These are phyloP conservation scores for Ericerus pela DNA, from an alignment of 1,140 invertebrate species.

Conservation along the genomic window DNA sequence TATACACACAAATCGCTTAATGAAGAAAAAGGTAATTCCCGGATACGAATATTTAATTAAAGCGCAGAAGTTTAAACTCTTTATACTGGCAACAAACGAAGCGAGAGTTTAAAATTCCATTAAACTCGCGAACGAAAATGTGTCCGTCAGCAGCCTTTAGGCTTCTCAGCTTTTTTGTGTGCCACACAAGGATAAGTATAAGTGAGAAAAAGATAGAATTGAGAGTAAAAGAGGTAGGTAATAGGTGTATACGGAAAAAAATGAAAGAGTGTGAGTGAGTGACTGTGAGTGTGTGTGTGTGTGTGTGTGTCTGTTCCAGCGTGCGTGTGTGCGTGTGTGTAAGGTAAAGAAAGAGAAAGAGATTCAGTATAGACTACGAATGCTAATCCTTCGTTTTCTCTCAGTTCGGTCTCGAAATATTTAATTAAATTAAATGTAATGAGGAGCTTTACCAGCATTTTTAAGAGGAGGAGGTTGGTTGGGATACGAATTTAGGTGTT, in stretches of 20 bases:
- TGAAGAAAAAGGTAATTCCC: neutral
- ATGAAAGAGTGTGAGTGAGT: too few species aligned
- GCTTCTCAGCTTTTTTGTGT: constrained; percentile 4
- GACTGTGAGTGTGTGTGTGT: too few species aligned
- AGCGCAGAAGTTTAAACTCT: constrained; percentile 12
- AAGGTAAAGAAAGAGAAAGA: too few species aligned
- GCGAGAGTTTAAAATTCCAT: constrained; percentile 10
- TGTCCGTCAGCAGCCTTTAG: constrained; percentile 11
- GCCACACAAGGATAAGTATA: too few species aligned
- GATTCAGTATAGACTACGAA: too few species aligned
- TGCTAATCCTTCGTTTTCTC: constrained; percentile 10
- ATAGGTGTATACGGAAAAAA: too few species aligned
- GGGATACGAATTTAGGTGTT: too few species aligned
- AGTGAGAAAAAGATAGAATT: too few species aligned
- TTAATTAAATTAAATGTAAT: constrained; percentile 13
- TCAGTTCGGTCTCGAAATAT: constrained; percentile 8
- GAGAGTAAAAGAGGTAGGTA: too few species aligned
- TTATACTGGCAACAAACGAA: constrained; percentile 8
- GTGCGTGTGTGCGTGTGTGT: too few species aligned
- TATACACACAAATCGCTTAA: constrained; percentile 5
- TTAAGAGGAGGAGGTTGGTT: too few species aligned
- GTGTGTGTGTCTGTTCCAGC: too few species aligned
- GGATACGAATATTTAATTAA: constrained; percentile 9
- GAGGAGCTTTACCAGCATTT: constrained; percentile 6
- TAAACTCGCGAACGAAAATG: constrained; percentile 12